Evolutionary conservation across 2,797 vertebrate species (phyloP).

Genomic region (Acridotheres tristis): DNA sequence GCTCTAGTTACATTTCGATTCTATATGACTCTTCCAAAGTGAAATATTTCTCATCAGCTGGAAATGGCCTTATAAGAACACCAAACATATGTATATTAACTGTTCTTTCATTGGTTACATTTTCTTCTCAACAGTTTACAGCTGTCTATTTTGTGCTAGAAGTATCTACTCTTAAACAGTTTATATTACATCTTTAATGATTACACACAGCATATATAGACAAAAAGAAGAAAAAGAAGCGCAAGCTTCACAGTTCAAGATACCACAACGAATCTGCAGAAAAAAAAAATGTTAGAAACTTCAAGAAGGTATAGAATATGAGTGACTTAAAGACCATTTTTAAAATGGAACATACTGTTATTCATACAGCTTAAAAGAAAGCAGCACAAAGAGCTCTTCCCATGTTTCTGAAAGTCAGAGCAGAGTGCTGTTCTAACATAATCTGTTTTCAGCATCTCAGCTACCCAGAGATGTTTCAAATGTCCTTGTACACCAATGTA

Average conservation of each 20-base stretch:
- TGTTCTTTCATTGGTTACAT: neutral
- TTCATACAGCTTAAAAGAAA: neutral
- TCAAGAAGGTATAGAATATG: neutral
- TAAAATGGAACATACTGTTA: neutral
- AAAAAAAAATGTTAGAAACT: neutral
- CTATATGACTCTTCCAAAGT: fast-evolving
- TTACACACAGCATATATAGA: neutral
- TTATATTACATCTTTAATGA: neutral
- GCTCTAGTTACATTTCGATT: neutral
- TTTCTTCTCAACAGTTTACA: neutral
- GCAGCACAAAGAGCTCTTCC: neutral
- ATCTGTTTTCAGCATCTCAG: neutral
- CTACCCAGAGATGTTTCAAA: neutral
- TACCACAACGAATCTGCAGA: neutral
- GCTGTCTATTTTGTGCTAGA: neutral
- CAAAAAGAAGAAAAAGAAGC: neutral
- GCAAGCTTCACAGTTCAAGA: neutral
- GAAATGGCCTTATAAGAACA: neutral
- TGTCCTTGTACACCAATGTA: neutral
- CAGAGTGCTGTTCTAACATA: neutral
- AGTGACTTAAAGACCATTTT: neutral
- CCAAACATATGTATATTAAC: neutral
- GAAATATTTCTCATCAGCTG: neutral
- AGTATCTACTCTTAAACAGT: neutral
- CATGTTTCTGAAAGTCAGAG: neutral